phyloP scores from a whole-genome alignment of 2,888 invertebrate genomes.

The Perizoma flavofasciatum region DNA sequence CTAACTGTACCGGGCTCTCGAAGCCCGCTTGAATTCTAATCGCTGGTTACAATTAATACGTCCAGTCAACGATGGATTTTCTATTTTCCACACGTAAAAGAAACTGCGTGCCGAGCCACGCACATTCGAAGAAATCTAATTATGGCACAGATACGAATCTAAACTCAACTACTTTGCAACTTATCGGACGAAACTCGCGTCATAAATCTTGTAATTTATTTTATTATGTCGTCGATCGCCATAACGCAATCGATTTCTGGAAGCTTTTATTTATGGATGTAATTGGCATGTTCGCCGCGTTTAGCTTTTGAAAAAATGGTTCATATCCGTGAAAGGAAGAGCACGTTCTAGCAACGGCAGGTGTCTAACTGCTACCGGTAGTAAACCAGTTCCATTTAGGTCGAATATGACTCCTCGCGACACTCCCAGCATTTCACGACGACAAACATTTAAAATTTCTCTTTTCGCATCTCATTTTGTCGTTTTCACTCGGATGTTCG shows the following conservation, averaged over 20 bases:
- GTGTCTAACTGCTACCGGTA: conserved; percentile 56
- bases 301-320: conserved; percentile 26
- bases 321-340: conserved; percentile 55
- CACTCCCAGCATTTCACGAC: conserved; percentile 78
- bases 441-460: conserved; percentile 82
- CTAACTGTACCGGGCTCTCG: conserved; percentile 76
- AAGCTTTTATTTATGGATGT: conserved; percentile 24
- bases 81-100: conserved; percentile 84
- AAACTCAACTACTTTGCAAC: conserved; percentile 19
- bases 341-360: conserved; percentile 41
- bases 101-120: conserved; percentile 72
- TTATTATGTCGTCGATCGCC: conserved; percentile 12
- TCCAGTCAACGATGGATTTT: conserved; percentile 82
- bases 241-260: conserved; percentile 21
- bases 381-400: conserved; percentile 77
- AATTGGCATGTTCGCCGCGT: conserved; percentile 6
- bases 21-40: conserved; percentile 78
- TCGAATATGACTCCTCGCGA: conserved; percentile 71
- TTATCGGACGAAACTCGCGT: conserved; percentile 20
- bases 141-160: conserved; percentile 52
- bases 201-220: conserved; percentile 17
- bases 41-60: conserved; percentile 76
- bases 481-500: conserved; percentile 75
- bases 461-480: conserved; percentile 81
- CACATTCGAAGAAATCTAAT: conserved; percentile 75